Base-by-base conservation (phyloP, 1,140 invertebrate species). In the Heliconius hermathena region DNA sequence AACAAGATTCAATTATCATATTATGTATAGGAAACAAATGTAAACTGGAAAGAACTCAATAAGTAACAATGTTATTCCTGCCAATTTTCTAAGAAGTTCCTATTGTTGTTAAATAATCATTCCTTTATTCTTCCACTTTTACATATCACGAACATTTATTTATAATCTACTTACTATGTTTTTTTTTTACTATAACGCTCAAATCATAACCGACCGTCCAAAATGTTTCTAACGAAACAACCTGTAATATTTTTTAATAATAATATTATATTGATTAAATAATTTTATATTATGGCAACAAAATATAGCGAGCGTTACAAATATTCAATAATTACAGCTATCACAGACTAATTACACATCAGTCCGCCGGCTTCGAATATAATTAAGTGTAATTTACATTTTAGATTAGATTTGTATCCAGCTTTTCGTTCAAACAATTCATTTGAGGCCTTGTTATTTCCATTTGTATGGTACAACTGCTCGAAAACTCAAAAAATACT, bases 381-480 rank as follows among this genome's bases (percentile, higher is more conserved):
- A 80, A 80, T 80, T 71, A 54, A 76, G 54, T 16, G 49, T 76
- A 80, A 77, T 80, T 76, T 80, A 80, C 78, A 76, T 80, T 76
- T 80, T 73, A 76, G 66, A 76, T 80, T 76, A 76, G 46, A 75
- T 73, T 76, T 57, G 71, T 71, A 80, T 80, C 78, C 74, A 76
- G 46, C 38, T 52, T 80, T 80, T 76, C 78, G 74, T 76, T 76
- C 16, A n/a, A 76, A 76, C 74, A 76, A 76, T 76, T 76, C 46
- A 71, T 71, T 79, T 79, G 52, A 36, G 71, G 46, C 46, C 16
- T 73, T 76, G 49, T 76, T 72, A 73, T 79, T 79, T 9, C 46
- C 72, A 60, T 49, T 70, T 49, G 38, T 71, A 16, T 29, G 38
- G 60, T 52, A 72, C 71, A n/a, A 26, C 11, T 66, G 60, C 26